Evolutionary conservation across 2,888 invertebrate species (phyloP).

Genomic region (Apotomis betuletana): DNA sequence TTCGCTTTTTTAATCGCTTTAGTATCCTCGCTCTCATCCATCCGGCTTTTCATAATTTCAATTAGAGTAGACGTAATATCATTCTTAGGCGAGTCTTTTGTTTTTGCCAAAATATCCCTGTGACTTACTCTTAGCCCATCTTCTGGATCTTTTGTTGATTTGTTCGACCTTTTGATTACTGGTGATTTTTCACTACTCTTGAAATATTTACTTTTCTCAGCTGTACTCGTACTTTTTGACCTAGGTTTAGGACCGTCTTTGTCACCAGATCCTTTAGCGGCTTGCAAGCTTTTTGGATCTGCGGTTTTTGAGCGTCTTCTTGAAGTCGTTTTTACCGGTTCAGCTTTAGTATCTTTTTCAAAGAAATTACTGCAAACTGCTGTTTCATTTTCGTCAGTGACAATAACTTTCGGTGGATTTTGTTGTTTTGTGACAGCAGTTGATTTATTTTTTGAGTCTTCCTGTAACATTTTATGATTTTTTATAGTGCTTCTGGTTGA

Average conservation of each 20-base stretch:
- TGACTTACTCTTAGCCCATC: constrained; percentile 70
- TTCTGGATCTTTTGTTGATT: constrained; percentile 51
- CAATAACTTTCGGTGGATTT: constrained; percentile 56
- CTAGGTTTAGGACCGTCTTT: constrained; percentile 50
- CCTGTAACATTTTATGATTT: constrained; percentile 35
- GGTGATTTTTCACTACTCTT: constrained; percentile 44
- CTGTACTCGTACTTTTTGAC: constrained; percentile 62
- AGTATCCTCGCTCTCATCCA: constrained; percentile 56
- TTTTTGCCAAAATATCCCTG: constrained; percentile 62
- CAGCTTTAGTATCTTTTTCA: constrained; percentile 44
- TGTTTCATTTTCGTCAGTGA: constrained; percentile 55
- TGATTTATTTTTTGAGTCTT: constrained; percentile 18
- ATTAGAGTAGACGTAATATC: constrained; percentile 80
- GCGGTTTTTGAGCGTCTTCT: constrained; percentile 55
- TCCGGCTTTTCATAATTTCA: constrained; percentile 78
- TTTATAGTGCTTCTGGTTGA: constrained; percentile 40
- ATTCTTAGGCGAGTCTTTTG: constrained; percentile 56
- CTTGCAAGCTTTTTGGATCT: constrained; percentile 45
- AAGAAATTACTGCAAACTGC: constrained; percentile 66
- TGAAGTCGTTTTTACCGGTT: constrained; percentile 34
- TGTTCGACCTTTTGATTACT: constrained; percentile 49
- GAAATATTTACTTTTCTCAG: constrained; percentile 72
- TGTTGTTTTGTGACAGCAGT: constrained; percentile 40
- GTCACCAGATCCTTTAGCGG: constrained; percentile 30
- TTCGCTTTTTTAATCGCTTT: constrained; percentile 41